These are phyloP conservation scores for Taeniopygia guttata DNA, from an alignment of 2,797 vertebrate species.

Conservation along the genomic window DNA sequence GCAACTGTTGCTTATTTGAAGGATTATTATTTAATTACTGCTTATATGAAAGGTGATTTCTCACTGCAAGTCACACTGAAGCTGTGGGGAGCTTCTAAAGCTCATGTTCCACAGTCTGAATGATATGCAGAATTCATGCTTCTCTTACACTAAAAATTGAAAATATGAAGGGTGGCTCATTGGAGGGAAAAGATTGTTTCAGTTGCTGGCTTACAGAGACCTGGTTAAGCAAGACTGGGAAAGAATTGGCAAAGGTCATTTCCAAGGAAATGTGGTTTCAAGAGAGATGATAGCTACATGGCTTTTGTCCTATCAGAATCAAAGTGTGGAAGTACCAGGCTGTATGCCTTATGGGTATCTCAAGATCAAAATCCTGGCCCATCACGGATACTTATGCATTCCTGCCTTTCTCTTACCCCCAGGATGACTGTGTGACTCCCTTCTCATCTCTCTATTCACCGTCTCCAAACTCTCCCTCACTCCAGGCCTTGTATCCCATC, in stretches of 20 bases:
- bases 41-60: background rate
- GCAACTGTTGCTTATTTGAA: conserved; percentile 6
- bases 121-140: background rate
- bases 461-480: background rate
- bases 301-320: background rate
- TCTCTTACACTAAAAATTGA: background rate
- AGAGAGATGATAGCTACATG: background rate
- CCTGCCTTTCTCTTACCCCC: background rate
- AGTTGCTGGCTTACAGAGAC: background rate
- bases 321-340: background rate
- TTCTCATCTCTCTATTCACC: background rate
- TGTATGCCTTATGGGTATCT: background rate
- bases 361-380: background rate
- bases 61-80: background rate
- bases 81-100: background rate
- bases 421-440: background rate
- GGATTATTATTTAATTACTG: background rate
- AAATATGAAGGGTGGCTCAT: background rate
- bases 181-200: background rate
- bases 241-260: background rate
- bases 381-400: background rate
- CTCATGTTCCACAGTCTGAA: background rate
- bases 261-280: background rate
- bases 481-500: background rate
- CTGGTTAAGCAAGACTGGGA: background rate